Evolutionary conservation across 2,113 vertebrate species (phyloP).

Genomic region (Nibea albiflora): DNA sequence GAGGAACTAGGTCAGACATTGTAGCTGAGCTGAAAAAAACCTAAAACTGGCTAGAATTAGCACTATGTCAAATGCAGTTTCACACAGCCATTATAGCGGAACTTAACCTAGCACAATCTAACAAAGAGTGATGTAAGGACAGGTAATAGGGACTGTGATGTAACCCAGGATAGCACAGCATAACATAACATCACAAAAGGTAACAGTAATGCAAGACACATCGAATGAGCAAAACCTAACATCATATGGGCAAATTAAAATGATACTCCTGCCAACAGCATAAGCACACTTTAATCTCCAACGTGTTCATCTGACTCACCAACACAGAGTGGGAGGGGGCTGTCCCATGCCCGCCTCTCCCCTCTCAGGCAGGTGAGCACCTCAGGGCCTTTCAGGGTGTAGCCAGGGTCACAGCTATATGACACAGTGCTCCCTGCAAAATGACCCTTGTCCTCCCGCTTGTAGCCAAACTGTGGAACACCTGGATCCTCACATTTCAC

Average conservation of each 20-base stretch:
- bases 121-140: slow-evolving; percentile 14
- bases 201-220: not conserved
- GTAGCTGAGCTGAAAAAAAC: not conserved
- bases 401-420: slow-evolving; percentile 95
- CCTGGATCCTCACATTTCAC: slow-evolving; percentile 97
- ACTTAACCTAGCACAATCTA: not conserved
- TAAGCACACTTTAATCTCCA: not conserved
- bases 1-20: slow-evolving; percentile 57
- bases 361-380: slow-evolving; percentile 92
- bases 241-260: not conserved
- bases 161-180: not conserved
- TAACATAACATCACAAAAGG: not conserved
- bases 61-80: not conserved
- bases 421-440: slow-evolving; percentile 95
- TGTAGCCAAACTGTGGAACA: slow-evolving; percentile 93
- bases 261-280: not conserved
- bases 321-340: slow-evolving; percentile 91
- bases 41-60: slow-evolving; percentile 30
- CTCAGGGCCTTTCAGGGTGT: slow-evolving; percentile 89
- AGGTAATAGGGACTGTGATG: not conserved
- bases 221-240: not conserved
- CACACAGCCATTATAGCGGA: not conserved
- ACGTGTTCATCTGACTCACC: slow-evolving; percentile 83
- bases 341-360: slow-evolving; percentile 95
- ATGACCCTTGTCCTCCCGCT: slow-evolving; percentile 94